phyloP scores from a whole-genome alignment of 2,797 vertebrate species.

The Pogonophryne albipinna region DNA sequence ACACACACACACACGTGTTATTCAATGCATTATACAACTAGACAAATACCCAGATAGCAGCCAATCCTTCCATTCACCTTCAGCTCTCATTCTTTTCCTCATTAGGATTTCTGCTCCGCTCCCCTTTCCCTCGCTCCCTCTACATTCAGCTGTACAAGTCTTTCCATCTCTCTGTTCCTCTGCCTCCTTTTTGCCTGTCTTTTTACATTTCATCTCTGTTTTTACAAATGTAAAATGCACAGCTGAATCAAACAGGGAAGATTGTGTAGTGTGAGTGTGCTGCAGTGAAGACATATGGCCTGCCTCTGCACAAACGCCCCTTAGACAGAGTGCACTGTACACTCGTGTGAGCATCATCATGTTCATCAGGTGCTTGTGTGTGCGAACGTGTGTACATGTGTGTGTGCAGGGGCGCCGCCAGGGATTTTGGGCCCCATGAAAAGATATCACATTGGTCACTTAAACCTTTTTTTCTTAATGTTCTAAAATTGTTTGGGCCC shows the following conservation, averaged over 20 bases:
- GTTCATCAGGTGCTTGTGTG: constrained; percentile 11
- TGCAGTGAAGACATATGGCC: constrained; percentile 71
- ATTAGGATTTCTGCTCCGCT: constrained; percentile 22
- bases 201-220: constrained; percentile 43
- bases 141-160: constrained; percentile 19
- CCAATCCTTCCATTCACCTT: constrained; percentile 50
- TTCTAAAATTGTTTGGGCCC: too few relatives aligned
- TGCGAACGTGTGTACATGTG: constrained; percentile 8
- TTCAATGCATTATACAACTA: constrained; percentile 33
- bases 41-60: constrained; percentile 27
- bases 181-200: constrained; percentile 19
- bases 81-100: constrained; percentile 39
- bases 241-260: constrained; percentile 31
- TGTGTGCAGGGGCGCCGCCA: not conserved
- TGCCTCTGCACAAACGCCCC: constrained; percentile 58
- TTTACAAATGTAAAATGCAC: constrained; percentile 54
- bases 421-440: too few relatives aligned
- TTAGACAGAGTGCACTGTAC: constrained; percentile 14
- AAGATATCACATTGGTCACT: too few relatives aligned
- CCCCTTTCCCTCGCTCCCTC: not conserved
- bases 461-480: too few relatives aligned
- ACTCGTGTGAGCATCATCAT: not conserved
- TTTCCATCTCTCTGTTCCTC: constrained; percentile 19
- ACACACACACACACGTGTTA: not conserved
- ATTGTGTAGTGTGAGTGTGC: constrained; percentile 39